Base-by-base conservation (phyloP, 2,797 vertebrate genomes). In the Xenops minutus region DNA sequence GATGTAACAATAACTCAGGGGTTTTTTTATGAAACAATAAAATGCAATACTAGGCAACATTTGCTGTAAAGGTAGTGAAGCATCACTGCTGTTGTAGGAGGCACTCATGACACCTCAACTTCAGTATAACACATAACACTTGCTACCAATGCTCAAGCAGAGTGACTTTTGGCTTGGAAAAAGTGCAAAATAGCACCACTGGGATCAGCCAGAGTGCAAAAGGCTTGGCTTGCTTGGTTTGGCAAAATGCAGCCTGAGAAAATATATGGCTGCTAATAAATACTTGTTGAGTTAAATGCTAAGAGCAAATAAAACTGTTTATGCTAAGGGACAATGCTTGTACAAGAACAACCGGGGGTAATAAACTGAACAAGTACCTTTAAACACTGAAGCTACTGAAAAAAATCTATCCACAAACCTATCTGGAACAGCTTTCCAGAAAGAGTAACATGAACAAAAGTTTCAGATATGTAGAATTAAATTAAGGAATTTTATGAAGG, bases 71-170 rank as follows among this genome's bases (percentile, higher is more conserved):
- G 22, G 36, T 24, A 49, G 21, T 14, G 27, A 75, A 74, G 12
- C 58, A 67, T 37, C 39, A 56, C 17, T 41, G 32, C 29, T 52
- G 7, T 26, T 83, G 16, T 36, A 77, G 44, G 83, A 74, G 48
- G 22, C 29, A 29, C 18, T 80, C 1, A 0, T 10, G 43, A 51
- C n/a, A 27, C 16, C 15, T 73, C 6, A 10, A 54, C 12, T 54
- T 85, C 2, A 1, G 37, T 64, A 39, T 0, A 1, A 80, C 15
- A 49, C 3, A 22, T 56, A 68, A 52, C 0, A 0, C 44, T 61
- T 74, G 17, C 20, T 49, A 71, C 20, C 49, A 80, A 1, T 41
- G 23, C 18, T 72, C 66, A 58, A 81, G 37, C 55, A 74, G 19
- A 90, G 29, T 49, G 43, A 51, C 20, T 90, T 88, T 43, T 62